These are phyloP conservation scores for Dryoscopus gambensis DNA, from an alignment of 2,113 vertebrate species.

Conservation along the genomic window DNA sequence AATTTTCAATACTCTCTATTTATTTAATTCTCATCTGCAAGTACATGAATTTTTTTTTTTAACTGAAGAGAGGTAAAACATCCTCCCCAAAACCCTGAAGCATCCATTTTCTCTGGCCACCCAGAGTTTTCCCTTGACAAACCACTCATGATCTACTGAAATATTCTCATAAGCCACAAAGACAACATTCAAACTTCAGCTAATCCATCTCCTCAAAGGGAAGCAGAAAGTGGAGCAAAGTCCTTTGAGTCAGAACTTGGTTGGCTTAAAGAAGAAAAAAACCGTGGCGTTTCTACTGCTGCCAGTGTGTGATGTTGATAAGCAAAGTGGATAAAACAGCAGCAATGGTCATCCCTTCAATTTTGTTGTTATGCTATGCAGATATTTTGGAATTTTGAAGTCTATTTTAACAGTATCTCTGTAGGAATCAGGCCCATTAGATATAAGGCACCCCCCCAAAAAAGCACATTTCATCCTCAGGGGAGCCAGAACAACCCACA, in stretches of 20 bases:
- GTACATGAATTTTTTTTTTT: neutral
- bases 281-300: neutral
- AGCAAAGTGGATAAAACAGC: neutral
- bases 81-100: neutral
- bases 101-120: neutral
- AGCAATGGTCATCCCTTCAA: neutral
- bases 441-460: accelerated
- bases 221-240: neutral
- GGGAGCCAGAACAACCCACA: neutral
- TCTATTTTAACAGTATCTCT: neutral
- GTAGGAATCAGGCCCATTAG: neutral
- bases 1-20: neutral
- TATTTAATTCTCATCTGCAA: neutral
- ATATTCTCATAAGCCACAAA: neutral
- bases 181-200: neutral
- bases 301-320: neutral
- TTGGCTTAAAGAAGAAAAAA: neutral
- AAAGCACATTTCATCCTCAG: neutral
- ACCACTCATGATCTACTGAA: neutral
- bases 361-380: neutral
- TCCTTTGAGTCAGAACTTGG: neutral
- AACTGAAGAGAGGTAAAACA: neutral
- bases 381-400: neutral
- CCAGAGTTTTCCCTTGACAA: neutral
- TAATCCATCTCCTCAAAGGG: neutral